Percentiles rank a stretch among this genome's conserved stretches.
These are phyloP conservation scores for Neosilurus hyrtlii DNA, from an alignment of 2,797 vertebrate genomes.

Conservation along the genomic window DNA sequence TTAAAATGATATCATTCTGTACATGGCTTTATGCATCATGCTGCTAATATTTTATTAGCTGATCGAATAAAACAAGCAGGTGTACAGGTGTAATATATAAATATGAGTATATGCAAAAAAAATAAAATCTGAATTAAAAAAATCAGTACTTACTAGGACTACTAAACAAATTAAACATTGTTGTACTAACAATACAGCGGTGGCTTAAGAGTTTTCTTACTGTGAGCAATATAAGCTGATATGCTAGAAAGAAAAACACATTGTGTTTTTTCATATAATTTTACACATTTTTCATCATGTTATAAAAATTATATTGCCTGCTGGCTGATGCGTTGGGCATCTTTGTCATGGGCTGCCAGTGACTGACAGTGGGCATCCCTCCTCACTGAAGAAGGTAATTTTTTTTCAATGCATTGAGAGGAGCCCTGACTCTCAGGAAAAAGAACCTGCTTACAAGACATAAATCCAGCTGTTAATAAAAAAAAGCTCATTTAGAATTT, in stretches of 20 bases:
- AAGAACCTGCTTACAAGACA: constrained; percentile 68
- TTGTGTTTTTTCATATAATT: not conserved
- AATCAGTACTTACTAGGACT: not conserved
- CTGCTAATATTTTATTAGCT: too few species aligned
- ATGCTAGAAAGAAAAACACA: not conserved
- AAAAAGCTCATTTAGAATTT: not conserved
- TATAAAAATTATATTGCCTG: constrained; percentile 27
- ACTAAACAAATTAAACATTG: not conserved
- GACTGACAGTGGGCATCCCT: constrained; percentile 52
- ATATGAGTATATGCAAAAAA: too few species aligned
- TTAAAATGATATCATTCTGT: not conserved
- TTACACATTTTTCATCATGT: too few species aligned
- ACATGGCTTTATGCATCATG: too few species aligned
- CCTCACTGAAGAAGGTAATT: constrained; percentile 54
- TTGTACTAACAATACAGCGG: not conserved
- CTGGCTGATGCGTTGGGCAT: constrained; percentile 13
- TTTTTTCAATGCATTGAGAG: constrained; percentile 56
- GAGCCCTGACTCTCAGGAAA: constrained; percentile 86
- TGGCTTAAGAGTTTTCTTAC: not conserved
- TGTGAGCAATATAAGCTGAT: not conserved
- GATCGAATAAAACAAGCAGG: too few species aligned
- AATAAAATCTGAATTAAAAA: too few species aligned
- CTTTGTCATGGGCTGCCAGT: constrained; percentile 39
- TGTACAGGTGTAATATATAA: too few species aligned
- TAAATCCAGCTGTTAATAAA: not conserved